phyloP scores from a whole-genome alignment of 2,113 vertebrate genomes.

The Neogale vison region DNA sequence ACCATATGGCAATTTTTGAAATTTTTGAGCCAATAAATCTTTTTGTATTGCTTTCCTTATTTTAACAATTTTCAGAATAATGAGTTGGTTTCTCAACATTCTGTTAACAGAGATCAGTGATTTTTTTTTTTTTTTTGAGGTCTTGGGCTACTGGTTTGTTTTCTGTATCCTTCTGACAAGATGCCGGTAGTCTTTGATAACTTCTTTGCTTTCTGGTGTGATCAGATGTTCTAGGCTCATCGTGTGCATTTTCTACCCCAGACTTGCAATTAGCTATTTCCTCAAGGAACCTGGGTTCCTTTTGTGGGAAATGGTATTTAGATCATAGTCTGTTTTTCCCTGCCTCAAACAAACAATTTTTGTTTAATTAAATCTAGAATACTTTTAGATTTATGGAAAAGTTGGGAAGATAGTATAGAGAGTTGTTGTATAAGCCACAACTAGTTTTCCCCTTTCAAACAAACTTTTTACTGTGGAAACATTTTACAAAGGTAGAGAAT shows the following conservation, averaged over 20 bases:
- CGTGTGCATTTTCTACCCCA: not conserved
- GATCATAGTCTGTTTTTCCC: not conserved
- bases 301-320: constrained; percentile 35
- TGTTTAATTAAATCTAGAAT: not conserved
- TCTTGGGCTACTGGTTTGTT: not conserved
- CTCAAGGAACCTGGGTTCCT: not conserved
- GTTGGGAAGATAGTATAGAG: not conserved
- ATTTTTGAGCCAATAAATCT: not conserved
- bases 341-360: not conserved
- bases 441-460: not conserved
- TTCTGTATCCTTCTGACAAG: not conserved
- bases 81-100: not conserved
- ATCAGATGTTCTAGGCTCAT: constrained; percentile 1
- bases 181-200: not conserved
- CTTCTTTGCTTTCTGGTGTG: not conserved
- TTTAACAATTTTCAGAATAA: not conserved
- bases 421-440: not conserved
- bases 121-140: not conserved
- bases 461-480: not conserved
- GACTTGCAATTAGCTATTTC: not conserved
- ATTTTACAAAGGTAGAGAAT: not conserved
- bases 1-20: not conserved
- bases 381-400: not conserved
- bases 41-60: not conserved
- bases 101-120: not conserved